A percentile compares a stretch with the other conserved stretches of the same genome.
Conservation (phyloP, 2,797 vertebrate species). For the Eulemur coronatus region DNA sequence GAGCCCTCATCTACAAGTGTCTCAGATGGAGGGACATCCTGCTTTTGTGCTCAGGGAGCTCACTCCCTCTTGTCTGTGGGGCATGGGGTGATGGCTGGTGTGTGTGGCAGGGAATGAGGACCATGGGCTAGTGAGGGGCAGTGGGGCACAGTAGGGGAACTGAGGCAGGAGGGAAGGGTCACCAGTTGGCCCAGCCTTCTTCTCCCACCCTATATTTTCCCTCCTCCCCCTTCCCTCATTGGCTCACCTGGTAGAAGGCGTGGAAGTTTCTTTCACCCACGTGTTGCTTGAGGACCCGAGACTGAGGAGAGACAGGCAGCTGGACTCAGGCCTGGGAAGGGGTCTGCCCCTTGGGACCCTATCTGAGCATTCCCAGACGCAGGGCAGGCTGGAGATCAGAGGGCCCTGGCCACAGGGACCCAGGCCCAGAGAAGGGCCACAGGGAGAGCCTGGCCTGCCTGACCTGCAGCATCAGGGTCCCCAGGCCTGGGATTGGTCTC, state of each 20-base stretch:
- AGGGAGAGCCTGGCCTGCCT: background rate
- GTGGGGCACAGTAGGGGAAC: background rate
- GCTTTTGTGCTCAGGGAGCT: background rate
- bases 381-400: no score
- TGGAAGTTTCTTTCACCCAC: slow-evolving; percentile 96
- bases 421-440: background rate
- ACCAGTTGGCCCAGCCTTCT: background rate
- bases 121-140: background rate
- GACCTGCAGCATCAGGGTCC: no score
- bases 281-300: slow-evolving; percentile 94
- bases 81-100: background rate
- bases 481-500: background rate
- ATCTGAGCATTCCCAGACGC: background rate
- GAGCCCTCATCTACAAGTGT: background rate
- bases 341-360: background rate
- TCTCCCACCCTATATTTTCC: background rate
- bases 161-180: background rate
- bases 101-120: background rate
- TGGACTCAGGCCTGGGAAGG: background rate
- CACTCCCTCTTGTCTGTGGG: background rate
- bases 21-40: background rate
- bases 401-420: background rate
- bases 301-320: slow-evolving; percentile 83
- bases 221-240: no score
- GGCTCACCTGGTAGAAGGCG: slow-evolving; percentile 93